A percentile compares a stretch with the other conserved stretches of the same genome.
Conservation (phyloP, 2,113 vertebrate species). For the Nannobrachium achirus region DNA sequence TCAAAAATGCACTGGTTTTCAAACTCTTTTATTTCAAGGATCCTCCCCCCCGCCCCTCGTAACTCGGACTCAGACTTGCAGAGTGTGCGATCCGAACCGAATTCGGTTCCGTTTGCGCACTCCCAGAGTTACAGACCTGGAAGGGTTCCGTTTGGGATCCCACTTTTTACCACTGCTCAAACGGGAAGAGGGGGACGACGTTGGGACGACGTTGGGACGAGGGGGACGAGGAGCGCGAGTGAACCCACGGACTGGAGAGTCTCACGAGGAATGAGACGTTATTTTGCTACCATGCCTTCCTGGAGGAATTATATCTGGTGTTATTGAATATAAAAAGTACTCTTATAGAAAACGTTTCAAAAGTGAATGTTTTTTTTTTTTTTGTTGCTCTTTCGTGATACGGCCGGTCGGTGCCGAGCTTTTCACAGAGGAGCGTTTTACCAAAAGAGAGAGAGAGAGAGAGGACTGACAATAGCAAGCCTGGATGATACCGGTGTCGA, state of each 20-base stretch:
- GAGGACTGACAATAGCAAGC: constrained; percentile 48
- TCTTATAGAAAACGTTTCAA: constrained; percentile 77
- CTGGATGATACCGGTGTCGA: constrained; percentile 61
- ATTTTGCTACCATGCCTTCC: constrained; percentile 83
- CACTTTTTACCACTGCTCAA: no score
- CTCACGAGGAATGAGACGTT: constrained; percentile 73
- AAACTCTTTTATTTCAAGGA: no score
- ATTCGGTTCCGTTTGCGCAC: no score
- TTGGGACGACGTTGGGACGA: no score
- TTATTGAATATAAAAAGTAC: constrained; percentile 67
- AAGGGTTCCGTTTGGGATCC: no score
- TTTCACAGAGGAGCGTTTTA: constrained; percentile 54
- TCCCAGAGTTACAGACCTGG: no score
- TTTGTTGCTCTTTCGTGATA: constrained; percentile 57
- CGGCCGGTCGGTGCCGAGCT: constrained; percentile 77
- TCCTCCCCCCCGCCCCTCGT: no score
- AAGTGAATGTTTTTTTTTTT: constrained; percentile 74
- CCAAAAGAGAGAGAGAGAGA: constrained; percentile 60
- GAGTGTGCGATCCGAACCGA: no score
- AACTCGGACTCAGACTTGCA: no score
- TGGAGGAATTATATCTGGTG: constrained; percentile 63
- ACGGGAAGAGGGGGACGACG: background rate
- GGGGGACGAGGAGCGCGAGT: constrained; percentile 9
- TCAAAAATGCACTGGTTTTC: no score
- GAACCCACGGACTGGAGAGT: constrained; percentile 66